Conservation (phyloP, 2,888 invertebrate species). For the Melanostoma scalare region DNA sequence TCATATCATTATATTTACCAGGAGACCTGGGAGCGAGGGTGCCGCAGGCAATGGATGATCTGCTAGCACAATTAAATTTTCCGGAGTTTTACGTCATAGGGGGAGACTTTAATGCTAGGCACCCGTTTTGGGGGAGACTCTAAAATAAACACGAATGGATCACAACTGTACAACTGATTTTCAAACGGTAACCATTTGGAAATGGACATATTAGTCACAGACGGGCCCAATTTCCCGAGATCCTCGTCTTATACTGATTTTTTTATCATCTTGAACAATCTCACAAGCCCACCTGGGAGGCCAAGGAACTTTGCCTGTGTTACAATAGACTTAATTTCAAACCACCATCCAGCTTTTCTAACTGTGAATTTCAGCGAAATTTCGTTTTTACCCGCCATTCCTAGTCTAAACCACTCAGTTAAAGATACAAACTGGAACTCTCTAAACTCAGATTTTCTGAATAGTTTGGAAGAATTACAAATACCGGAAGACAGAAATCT, state of each 20-base stretch:
- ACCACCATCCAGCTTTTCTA: not conserved
- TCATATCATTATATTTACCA: not conserved
- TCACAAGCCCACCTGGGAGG: not conserved
- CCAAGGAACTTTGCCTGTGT: not conserved
- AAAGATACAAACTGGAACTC: too few relatives aligned
- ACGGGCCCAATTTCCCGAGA: not conserved
- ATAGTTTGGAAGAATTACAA: too few relatives aligned
- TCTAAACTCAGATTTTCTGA: too few relatives aligned
- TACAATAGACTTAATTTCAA: not conserved
- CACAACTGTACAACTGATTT: not conserved
- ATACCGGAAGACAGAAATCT: too few relatives aligned
- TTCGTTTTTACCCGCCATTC: too few relatives aligned
- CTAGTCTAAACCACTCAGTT: too few relatives aligned
- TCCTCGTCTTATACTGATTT: not conserved
- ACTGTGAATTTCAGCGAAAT: too few relatives aligned
- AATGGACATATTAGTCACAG: not conserved
- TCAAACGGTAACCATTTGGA: not conserved
- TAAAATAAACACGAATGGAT: not conserved
- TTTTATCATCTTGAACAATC: not conserved
- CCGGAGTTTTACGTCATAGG: not conserved
- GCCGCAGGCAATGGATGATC: not conserved
- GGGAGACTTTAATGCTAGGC: not conserved
- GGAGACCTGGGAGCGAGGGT: not conserved
- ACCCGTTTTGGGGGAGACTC: not conserved
- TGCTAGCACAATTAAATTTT: not conserved